Conservation (phyloP, 2,113 vertebrate genomes). For the Xenopus laevis region DNA sequence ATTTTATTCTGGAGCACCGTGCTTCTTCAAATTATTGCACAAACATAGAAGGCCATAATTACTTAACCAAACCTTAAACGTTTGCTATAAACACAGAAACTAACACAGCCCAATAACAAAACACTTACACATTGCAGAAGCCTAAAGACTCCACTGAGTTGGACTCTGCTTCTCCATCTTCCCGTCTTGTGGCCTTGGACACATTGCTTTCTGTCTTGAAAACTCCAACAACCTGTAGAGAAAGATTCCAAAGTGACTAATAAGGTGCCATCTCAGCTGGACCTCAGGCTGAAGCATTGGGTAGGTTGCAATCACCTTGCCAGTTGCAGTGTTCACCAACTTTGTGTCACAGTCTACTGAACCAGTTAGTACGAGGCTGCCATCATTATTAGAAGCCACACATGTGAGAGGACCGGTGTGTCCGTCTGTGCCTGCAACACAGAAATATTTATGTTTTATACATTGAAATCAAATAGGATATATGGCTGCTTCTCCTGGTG, state of each 20-base stretch:
- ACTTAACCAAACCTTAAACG: no score
- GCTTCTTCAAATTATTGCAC: no score
- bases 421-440: conserved; percentile 76
- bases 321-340: conserved; percentile 78
- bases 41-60: no score
- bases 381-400: conserved; percentile 82
- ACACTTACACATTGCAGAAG: conserved; percentile 90
- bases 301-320: conserved; percentile 71
- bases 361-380: conserved; percentile 84
- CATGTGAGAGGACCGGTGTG: conserved; percentile 89
- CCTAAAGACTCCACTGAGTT: conserved; percentile 93
- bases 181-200: conserved; percentile 57
- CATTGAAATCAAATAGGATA: no score
- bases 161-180: conserved; percentile 69
- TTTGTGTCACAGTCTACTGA: conserved; percentile 88
- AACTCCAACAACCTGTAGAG: conserved; percentile 74
- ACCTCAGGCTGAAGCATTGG: not conserved
- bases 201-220: conserved; percentile 69
- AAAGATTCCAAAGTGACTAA: not conserved
- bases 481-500: no score
- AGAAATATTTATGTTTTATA: no score
- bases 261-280: no score
- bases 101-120: no score
- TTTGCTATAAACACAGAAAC: no score
- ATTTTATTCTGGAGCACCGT: no score